Evolutionary conservation across 1,140 invertebrate genomes (phyloP), one percentile per base, ranked within the genome.

Genomic region (Phenacoccus solenopsis): DNA sequence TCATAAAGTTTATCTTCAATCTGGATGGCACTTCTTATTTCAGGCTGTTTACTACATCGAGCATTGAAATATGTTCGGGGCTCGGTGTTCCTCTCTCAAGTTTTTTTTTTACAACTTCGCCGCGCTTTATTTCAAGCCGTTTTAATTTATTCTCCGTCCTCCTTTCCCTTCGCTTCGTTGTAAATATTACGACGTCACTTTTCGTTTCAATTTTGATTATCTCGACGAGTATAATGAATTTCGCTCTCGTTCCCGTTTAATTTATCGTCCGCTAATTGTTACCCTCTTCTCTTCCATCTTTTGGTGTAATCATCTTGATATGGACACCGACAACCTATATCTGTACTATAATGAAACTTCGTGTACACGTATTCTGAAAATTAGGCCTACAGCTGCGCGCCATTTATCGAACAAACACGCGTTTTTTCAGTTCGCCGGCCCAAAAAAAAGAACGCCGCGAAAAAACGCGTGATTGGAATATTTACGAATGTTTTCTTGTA

Each of bases 1-100:
- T 64, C 59, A 64, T 64, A 64, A 64, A 64, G 59, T 64, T 64
- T 64, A 64, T 64, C 59, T 64, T 9, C 20, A 64, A 64, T 64
- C 59, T 64, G 59, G 21, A 64, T 64, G 59, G 22, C 25, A 64
- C 59, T 64, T 64, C 59, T 64, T 64, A 64, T 64, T 64, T 64
- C 59, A n/a, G n/a, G n/a, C n/a, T 64, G 59, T 64, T 64, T 49
- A 49, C 38, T 49, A n/a, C 38, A 49, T 49, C 5, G 2, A 49
- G 38, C 38, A 49, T 49, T 64, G 59, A 64, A 64, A 25, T 64
- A 27, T 64, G 21, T 64, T 64, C 38, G 38, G n/a, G 38, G 9
- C 25, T 64, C 25, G 2, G 5, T 59, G 5, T 59, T 59, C 20
- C 7, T 9, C 4, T 59, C 20, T 59, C n/a, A 9, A 59, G 7